phyloP scores from a whole-genome alignment of 2,113 vertebrate genomes.

The Uria aalge region DNA sequence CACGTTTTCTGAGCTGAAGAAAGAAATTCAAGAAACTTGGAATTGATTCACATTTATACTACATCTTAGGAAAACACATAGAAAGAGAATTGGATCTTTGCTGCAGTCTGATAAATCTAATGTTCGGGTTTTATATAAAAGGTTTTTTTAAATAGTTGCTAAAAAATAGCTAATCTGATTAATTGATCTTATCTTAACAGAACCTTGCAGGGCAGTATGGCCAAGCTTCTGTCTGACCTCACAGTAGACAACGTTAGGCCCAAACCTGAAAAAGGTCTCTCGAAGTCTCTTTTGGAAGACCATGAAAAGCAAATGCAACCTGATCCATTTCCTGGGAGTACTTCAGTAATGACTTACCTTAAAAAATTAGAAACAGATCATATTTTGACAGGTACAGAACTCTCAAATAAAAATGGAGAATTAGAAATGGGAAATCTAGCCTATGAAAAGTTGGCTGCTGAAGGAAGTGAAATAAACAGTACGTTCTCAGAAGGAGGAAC shows the following conservation, averaged over 20 bases:
- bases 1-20: neutral
- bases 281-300: constrained; percentile 73
- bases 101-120: neutral
- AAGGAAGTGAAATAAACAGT: neutral
- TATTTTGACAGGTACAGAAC: constrained; percentile 1
- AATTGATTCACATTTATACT: neutral
- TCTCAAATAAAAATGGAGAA: constrained; percentile 4
- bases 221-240: constrained; percentile 75
- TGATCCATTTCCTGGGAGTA: constrained; percentile 53
- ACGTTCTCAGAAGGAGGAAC: neutral
- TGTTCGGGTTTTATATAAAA: neutral
- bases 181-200: constrained; percentile 66
- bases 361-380: constrained; percentile 72
- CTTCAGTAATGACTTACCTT: constrained; percentile 78
- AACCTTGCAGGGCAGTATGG: constrained; percentile 78
- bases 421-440: neutral
- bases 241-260: constrained; percentile 55
- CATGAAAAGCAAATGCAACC: constrained; percentile 75
- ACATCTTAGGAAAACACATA: neutral
- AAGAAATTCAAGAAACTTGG: neutral
- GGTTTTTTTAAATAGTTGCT: neutral
- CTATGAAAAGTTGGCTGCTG: constrained; percentile 3
- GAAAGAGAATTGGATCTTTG: neutral
- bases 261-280: constrained; percentile 72
- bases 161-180: constrained; percentile 1